A percentile compares a stretch with the other conserved stretches of the same genome.
Evolutionary conservation across 2,888 invertebrate species (phyloP).

Genomic region (Hypena proboscidalis): DNA sequence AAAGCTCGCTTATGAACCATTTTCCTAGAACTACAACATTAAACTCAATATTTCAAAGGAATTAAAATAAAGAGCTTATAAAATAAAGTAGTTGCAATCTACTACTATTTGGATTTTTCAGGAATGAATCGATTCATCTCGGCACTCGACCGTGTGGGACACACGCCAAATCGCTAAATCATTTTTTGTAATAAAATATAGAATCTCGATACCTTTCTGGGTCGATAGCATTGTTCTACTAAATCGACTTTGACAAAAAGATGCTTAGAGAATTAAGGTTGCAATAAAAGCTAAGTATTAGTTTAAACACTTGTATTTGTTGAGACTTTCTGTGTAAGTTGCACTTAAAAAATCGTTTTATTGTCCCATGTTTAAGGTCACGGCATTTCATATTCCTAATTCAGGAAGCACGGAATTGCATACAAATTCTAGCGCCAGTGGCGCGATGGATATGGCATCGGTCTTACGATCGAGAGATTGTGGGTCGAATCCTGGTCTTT

Average conservation of each 20-base stretch:
- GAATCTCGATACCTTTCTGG: conserved; percentile 15
- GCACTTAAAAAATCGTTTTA: too few species aligned
- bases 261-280: conserved; percentile 19
- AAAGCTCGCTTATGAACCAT: neutral
- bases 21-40: conserved; percentile 4
- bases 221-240: conserved; percentile 24
- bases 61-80: conserved; percentile 13
- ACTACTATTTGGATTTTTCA: conserved; percentile 32
- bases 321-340: conserved; percentile 17
- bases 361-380: too few species aligned
- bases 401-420: too few species aligned
- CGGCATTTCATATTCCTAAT: too few species aligned
- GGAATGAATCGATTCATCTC: conserved; percentile 44
- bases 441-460: too few species aligned
- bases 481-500: too few species aligned
- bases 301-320: conserved; percentile 8
- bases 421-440: too few species aligned
- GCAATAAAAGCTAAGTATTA: conserved; percentile 15
- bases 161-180: conserved; percentile 40
- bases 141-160: conserved; percentile 38
- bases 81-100: conserved; percentile 31
- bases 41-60: conserved; percentile 4
- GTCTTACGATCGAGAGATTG: too few species aligned
- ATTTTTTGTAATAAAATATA: conserved; percentile 23
- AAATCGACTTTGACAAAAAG: conserved; percentile 16